Percentiles rank a stretch among this genome's conserved stretches.
phyloP scores from a whole-genome alignment of 2,797 vertebrate species.

The Poeciliopsis turneri region DNA sequence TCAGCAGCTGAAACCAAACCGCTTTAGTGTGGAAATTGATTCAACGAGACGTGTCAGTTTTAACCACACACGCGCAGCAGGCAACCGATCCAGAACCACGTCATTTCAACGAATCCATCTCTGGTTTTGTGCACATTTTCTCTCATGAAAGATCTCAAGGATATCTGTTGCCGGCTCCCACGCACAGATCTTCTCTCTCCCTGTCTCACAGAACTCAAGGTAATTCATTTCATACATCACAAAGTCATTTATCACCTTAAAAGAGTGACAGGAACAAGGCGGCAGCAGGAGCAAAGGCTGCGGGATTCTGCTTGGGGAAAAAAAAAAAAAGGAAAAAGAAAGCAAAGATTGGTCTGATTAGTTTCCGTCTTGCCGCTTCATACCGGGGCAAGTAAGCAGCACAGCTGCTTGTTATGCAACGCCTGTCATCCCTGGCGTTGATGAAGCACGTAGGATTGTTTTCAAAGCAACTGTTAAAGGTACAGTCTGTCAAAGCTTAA shows the following conservation, averaged over 20 bases:
- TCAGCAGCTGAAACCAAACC: background rate
- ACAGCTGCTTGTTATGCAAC: constrained; percentile 46
- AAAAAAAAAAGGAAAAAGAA: constrained; percentile 36
- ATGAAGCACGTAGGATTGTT: constrained; percentile 44
- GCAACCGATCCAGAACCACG: constrained; percentile 9
- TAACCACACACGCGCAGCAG: background rate
- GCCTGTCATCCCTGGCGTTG: constrained; percentile 50
- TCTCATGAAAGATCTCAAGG: constrained; percentile 58
- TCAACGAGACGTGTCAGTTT: background rate
- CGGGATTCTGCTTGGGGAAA: constrained; percentile 26
- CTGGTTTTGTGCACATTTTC: constrained; percentile 40
- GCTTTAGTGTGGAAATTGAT: background rate
- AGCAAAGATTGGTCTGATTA: constrained; percentile 53
- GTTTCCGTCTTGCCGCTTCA: constrained; percentile 49
- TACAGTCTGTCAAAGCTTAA: background rate
- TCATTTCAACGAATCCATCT: constrained; percentile 23
- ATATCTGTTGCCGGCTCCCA: constrained; percentile 56
- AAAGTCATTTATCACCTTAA: constrained; percentile 69
- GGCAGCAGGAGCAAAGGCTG: constrained; percentile 31
- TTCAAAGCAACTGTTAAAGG: constrained; percentile 20
- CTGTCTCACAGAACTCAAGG: constrained; percentile 42
- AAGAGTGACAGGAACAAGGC: constrained; percentile 60
- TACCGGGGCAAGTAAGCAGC: constrained; percentile 45
- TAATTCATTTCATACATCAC: constrained; percentile 66
- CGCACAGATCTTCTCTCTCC: constrained; percentile 48